phyloP scores from a whole-genome alignment of 2,888 invertebrate genomes.

The Trimorus sp. region DNA sequence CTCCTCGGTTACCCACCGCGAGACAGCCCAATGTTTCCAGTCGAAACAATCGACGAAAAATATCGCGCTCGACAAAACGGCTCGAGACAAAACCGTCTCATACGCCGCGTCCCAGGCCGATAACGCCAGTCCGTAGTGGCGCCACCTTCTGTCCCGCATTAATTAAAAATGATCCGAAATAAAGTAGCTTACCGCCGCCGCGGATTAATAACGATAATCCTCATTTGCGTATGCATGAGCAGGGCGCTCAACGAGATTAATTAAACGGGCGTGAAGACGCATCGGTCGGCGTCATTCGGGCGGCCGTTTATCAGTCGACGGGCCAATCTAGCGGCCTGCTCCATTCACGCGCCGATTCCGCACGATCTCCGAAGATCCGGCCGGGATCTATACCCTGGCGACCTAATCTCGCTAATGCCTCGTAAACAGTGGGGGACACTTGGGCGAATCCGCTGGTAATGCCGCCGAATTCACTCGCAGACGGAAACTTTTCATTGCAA shows the following conservation, averaged over 20 bases:
- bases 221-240: slow-evolving; percentile 56
- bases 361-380: slow-evolving; percentile 69
- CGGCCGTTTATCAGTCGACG: slow-evolving; percentile 59
- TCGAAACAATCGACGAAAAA: background rate
- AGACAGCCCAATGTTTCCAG: too few species aligned
- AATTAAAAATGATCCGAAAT: slow-evolving; percentile 50
- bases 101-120: background rate
- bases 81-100: too few species aligned
- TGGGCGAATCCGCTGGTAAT: slow-evolving; percentile 42
- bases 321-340: slow-evolving; percentile 48
- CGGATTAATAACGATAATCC: slow-evolving; percentile 55
- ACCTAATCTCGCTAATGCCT: slow-evolving; percentile 75
- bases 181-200: slow-evolving; percentile 44
- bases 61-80: too few species aligned
- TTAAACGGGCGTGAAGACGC: slow-evolving; percentile 62
- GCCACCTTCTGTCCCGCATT: slow-evolving; percentile 13
- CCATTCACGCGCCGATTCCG: slow-evolving; percentile 63
- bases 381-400: slow-evolving; percentile 66
- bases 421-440: slow-evolving; percentile 70
- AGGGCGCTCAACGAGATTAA: slow-evolving; percentile 55
- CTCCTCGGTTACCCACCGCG: too few species aligned
- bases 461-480: slow-evolving; percentile 46
- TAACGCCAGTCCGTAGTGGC: too few species aligned
- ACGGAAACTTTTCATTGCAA: slow-evolving; percentile 59
- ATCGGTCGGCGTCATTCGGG: slow-evolving; percentile 61